Evolutionary conservation across 2,888 invertebrate species (phyloP).

Genomic region (Antheraea yamamai): DNA sequence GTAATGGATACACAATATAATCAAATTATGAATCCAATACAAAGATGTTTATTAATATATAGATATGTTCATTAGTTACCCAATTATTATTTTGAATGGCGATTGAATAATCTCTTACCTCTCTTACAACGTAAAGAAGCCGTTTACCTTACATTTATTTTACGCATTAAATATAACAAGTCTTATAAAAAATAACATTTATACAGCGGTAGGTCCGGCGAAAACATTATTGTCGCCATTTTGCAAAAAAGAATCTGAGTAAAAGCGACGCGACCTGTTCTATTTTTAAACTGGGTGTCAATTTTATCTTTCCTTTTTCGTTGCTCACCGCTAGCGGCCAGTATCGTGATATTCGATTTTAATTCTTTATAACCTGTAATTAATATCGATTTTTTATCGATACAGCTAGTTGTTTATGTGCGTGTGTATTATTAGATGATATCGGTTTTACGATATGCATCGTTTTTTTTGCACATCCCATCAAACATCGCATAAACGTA

Average conservation of each 20-base stretch:
- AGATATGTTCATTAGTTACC: background rate
- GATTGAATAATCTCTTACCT: too few species aligned
- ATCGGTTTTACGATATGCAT: background rate
- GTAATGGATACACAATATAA: too few species aligned
- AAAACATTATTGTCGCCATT: conserved; percentile 53
- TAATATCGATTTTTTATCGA: background rate
- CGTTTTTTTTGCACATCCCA: background rate
- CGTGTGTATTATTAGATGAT: background rate
- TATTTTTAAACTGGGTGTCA: conserved; percentile 62
- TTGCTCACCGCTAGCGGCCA: background rate
- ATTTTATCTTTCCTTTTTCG: conserved; percentile 47
- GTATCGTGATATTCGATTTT: conserved; percentile 2
- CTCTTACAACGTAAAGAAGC: background rate
- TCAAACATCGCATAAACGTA: background rate
- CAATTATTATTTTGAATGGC: too few species aligned
- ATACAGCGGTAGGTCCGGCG: conserved; percentile 21
- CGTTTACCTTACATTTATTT: background rate
- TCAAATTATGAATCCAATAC: too few species aligned
- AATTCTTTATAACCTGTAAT: background rate
- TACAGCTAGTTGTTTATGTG: background rate
- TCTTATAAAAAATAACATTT: background rate
- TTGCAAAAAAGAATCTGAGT: conserved; percentile 40
- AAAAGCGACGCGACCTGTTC: conserved; percentile 46
- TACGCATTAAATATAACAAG: background rate
- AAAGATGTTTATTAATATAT: too few species aligned